Conservation (phyloP, 2,113 vertebrate genomes). For the Dendropsophus ebraccatus region DNA sequence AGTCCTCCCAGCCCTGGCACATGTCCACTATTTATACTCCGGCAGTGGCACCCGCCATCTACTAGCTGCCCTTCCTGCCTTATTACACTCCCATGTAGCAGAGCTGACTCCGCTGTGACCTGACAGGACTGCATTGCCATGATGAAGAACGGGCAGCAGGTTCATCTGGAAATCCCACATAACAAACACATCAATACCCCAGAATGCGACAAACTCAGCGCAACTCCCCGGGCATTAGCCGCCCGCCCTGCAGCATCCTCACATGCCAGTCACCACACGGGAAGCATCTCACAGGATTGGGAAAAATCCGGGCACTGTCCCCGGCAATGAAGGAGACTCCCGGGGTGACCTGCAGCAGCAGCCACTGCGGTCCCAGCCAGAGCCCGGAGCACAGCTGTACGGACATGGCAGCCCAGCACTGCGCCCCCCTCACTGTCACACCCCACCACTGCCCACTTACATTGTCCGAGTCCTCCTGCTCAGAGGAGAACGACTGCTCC, state of each 20-base stretch:
- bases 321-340: background rate
- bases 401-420: background rate
- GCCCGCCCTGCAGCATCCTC: too few species aligned
- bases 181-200: too few species aligned
- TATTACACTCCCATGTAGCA: background rate
- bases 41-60: background rate
- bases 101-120: background rate
- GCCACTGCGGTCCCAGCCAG: background rate
- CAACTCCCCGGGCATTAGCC: background rate
- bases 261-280: background rate
- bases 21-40: conserved; percentile 48
- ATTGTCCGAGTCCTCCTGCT: conserved; percentile 31
- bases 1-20: conserved; percentile 28
- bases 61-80: background rate
- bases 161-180: background rate
- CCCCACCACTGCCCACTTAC: conserved; percentile 23
- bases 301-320: too few species aligned
- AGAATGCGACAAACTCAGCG: background rate
- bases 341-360: too few species aligned
- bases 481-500: conserved; percentile 35
- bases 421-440: background rate
- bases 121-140: background rate
- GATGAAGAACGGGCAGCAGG: background rate
- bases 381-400: background rate
- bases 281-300: too few species aligned